Evolutionary conservation across 2,113 vertebrate species (phyloP).

Genomic region (Cavia porcellus): DNA sequence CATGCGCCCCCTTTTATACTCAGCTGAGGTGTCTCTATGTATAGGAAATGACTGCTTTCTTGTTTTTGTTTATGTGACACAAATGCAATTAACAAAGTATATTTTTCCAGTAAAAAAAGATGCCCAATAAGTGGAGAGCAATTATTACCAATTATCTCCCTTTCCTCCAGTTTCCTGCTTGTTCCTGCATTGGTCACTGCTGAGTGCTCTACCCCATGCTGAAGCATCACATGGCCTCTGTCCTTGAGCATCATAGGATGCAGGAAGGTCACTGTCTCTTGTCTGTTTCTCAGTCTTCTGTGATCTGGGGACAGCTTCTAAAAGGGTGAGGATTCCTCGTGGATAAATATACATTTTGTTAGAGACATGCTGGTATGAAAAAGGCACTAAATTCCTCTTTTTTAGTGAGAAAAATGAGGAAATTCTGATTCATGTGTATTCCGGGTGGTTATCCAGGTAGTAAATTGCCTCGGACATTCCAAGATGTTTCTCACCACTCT

Average conservation of each 20-base stretch:
- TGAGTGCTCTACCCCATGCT: background rate
- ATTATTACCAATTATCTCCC: background rate
- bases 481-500: background rate
- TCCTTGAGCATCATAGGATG: background rate
- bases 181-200: constrained; percentile 29
- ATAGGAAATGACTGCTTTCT: constrained; percentile 47
- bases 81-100: background rate
- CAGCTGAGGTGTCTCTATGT: background rate
- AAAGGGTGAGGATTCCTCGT: background rate
- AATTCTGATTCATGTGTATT: background rate
- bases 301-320: background rate
- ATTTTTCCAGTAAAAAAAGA: constrained; percentile 28
- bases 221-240: background rate
- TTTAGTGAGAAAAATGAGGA: background rate
- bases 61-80: constrained; percentile 43
- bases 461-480: background rate
- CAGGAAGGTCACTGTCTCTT: background rate
- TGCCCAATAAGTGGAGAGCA: background rate
- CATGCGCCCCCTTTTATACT: constrained; percentile 51
- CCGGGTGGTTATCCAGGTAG: background rate
- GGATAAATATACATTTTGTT: background rate
- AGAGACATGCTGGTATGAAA: background rate
- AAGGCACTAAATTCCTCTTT: background rate
- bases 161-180: constrained; percentile 19
- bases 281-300: background rate